Percentiles rank a stretch among this genome's conserved stretches.
Conservation (phyloP, 1,140 invertebrate genomes). For the Lucilia sericata region DNA sequence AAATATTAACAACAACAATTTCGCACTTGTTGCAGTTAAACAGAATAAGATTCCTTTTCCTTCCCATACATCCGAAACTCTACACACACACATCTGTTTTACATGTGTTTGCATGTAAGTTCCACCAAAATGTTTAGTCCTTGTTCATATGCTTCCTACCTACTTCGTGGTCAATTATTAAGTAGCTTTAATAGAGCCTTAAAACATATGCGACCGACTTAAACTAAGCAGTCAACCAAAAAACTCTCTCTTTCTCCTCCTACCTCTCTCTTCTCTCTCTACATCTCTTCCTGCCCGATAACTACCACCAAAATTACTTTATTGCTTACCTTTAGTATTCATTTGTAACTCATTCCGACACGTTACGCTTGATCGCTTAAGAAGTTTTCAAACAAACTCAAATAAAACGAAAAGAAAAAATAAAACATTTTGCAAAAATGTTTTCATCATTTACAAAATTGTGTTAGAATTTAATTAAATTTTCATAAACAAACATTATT, state of each 20-base stretch:
- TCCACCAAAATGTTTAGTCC: background rate
- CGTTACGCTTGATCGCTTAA: slow-evolving; percentile 7
- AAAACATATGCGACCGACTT: background rate
- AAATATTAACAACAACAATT: background rate
- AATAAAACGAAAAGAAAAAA: background rate
- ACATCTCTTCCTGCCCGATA: background rate
- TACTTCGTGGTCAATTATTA: background rate
- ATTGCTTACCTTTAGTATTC: background rate
- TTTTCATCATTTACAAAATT: background rate
- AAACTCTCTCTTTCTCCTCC: background rate
- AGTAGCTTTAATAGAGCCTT: background rate
- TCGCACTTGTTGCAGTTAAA: background rate
- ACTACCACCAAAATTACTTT: background rate
- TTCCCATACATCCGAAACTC: background rate
- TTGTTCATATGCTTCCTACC: background rate
- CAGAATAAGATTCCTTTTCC: too few relatives aligned
- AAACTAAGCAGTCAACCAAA: background rate
- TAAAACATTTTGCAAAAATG: background rate
- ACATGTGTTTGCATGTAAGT: background rate
- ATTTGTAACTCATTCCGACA: background rate
- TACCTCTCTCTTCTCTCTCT: background rate
- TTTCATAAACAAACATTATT: background rate
- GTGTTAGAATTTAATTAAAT: background rate
- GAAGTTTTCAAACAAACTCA: background rate
- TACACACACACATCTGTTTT: background rate